A percentile compares a stretch with the other conserved stretches of the same genome.
Evolutionary conservation across 37 sponge, comb jelly and placozoan genomes (phyloP).

Genomic region (Ianthella basta): DNA sequence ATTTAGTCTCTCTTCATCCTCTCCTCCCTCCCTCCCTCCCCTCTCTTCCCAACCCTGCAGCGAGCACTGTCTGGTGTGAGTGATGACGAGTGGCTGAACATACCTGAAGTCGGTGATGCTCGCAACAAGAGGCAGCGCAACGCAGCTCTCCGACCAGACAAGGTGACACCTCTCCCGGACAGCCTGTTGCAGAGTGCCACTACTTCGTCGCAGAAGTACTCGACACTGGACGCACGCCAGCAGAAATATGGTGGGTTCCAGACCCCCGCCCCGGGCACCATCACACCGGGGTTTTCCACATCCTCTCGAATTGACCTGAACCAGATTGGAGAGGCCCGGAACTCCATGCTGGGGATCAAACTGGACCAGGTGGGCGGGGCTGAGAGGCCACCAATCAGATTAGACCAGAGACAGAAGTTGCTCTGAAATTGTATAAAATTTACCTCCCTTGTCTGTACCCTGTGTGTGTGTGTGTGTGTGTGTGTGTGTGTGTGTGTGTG

Average conservation of each 20-base stretch:
- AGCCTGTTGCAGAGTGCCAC: slow-evolving; percentile 64
- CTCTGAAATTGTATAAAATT: too few relatives aligned
- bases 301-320: slow-evolving; percentile 85
- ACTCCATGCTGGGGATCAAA: slow-evolving; percentile 94
- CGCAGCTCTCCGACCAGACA: slow-evolving; percentile 72
- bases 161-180: slow-evolving; percentile 93
- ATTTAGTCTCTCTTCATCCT: not conserved
- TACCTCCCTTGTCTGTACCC: too few relatives aligned
- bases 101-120: slow-evolving; percentile 94
- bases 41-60: slow-evolving; percentile 26
- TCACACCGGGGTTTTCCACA: slow-evolving; percentile 84
- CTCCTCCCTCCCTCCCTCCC: not conserved
- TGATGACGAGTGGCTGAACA: slow-evolving; percentile 84
- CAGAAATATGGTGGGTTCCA: slow-evolving; percentile 61
- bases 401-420: too few relatives aligned
- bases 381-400: too few relatives aligned
- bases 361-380: slow-evolving; percentile 89
- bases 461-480: slow-evolving; percentile 14
- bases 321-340: slow-evolving; percentile 96
- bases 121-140: slow-evolving; percentile 90
- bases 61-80: slow-evolving; percentile 78
- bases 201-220: not conserved
- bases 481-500: not conserved
- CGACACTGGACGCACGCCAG: slow-evolving; percentile 62
- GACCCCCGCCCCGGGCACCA: slow-evolving; percentile 68